phyloP scores from a whole-genome alignment of 2,797 vertebrate species.

The Parambassis ranga region DNA sequence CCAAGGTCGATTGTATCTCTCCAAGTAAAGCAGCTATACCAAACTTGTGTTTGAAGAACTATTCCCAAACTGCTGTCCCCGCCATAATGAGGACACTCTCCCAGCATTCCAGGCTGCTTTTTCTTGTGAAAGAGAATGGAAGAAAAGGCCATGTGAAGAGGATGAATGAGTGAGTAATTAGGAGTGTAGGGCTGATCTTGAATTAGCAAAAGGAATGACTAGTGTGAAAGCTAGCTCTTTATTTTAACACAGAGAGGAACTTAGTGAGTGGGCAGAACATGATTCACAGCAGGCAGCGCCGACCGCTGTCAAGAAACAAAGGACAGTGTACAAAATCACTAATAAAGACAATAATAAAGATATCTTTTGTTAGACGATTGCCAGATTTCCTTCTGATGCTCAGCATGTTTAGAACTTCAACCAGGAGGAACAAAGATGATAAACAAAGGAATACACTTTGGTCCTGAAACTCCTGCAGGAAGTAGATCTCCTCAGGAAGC shows the following conservation, averaged over 20 bases:
- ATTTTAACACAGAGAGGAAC: constrained; percentile 36
- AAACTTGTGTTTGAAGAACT: constrained; percentile 60
- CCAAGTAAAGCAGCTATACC: constrained; percentile 52
- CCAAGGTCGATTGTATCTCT: constrained; percentile 64
- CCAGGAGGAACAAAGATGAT: no score
- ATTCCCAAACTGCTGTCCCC: constrained; percentile 52
- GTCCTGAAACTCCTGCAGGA: no score
- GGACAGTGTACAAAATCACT: constrained; percentile 6
- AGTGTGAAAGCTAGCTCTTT: constrained; percentile 59
- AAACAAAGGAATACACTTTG: no score
- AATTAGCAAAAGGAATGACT: constrained; percentile 66
- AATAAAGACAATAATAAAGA: background rate
- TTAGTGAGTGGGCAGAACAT: constrained; percentile 45
- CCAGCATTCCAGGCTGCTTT: constrained; percentile 53
- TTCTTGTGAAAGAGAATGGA: constrained; percentile 36
- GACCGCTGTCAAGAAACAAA: constrained; percentile 16
- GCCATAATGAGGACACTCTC: constrained; percentile 63
- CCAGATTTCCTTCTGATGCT: no score
- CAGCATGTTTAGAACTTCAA: no score
- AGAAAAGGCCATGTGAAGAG: constrained; percentile 57
- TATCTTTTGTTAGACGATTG: no score
- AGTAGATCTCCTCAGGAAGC: no score
- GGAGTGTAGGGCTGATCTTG: constrained; percentile 56
- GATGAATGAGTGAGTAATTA: constrained; percentile 73
- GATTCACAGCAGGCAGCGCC: constrained; percentile 37